A percentile compares a stretch with the other conserved stretches of the same genome.
Conservation (phyloP, 2,113 vertebrate genomes). For the Cyanoliseus patagonus region DNA sequence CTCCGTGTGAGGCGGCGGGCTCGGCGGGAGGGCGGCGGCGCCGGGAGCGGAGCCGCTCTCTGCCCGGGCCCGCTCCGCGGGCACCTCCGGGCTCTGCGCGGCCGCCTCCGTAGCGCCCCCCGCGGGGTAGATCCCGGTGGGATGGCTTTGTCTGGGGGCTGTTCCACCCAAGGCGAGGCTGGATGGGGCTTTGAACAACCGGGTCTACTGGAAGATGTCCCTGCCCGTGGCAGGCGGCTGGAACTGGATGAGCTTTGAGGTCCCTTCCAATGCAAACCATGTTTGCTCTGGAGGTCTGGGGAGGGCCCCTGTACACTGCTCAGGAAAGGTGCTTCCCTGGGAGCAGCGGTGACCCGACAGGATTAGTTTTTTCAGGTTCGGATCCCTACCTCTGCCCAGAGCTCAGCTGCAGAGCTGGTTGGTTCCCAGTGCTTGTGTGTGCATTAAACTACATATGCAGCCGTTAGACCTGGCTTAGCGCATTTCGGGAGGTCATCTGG, state of each 20-base stretch:
- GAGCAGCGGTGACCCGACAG: not conserved
- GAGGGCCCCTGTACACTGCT: rapidly evolving
- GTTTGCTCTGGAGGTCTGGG: not conserved
- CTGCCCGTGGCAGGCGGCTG: not conserved
- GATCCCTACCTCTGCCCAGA: rapidly evolving
- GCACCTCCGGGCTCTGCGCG: not conserved
- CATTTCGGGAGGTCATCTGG: not conserved
- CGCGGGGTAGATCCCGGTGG: not conserved
- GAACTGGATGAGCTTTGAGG: not conserved
- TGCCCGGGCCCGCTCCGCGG: not conserved
- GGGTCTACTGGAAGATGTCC: not conserved
- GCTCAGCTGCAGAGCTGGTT: not conserved
- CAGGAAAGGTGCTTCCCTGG: not conserved
- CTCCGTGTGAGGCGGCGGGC: not conserved
- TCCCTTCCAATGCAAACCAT: not conserved
- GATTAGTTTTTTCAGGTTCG: not conserved
- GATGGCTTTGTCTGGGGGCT: not conserved
- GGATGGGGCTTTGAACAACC: not conserved
- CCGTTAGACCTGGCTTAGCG: not conserved
- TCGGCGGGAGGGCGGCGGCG: not conserved
- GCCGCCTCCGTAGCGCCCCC: not conserved
- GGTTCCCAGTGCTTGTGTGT: not conserved
- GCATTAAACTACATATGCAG: rapidly evolving
- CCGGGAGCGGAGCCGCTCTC: not conserved
- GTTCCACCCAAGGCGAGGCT: not conserved